Evolutionary conservation across 1,140 invertebrate species (phyloP).

Genomic region (Saccostrea glomerata): DNA sequence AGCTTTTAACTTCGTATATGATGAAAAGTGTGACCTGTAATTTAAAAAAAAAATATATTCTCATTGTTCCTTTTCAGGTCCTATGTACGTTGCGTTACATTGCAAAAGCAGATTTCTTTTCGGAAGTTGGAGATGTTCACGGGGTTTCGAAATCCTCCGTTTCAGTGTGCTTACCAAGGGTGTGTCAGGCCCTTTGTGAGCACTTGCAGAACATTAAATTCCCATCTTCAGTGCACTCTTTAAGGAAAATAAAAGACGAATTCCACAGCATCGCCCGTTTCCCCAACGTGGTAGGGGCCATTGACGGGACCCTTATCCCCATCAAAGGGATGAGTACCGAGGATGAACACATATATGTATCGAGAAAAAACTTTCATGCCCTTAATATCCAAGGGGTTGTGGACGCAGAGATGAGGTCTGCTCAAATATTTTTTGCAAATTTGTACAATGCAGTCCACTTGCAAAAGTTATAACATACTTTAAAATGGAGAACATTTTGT

Average conservation of each 20-base stretch:
- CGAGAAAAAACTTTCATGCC: slow-evolving; percentile 46
- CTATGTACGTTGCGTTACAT: neutral
- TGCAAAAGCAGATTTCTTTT: neutral
- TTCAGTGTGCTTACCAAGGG: neutral
- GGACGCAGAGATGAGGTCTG: neutral
- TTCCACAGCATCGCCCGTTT: slow-evolving; percentile 38
- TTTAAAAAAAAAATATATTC: neutral
- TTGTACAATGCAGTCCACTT: too few relatives aligned
- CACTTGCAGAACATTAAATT: slow-evolving; percentile 7
- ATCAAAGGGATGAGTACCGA: slow-evolving; percentile 13
- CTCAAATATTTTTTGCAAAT: too few relatives aligned
- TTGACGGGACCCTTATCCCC: slow-evolving; percentile 49
- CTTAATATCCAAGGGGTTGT: slow-evolving; percentile 46
- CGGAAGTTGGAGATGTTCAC: neutral
- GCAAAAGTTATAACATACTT: too few relatives aligned
- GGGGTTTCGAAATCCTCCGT: neutral
- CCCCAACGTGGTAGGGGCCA: slow-evolving; percentile 44
- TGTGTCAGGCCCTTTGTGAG: neutral
- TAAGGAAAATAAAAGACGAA: slow-evolving; percentile 22
- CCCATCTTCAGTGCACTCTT: neutral
- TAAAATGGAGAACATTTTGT: too few relatives aligned
- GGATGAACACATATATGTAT: slow-evolving; percentile 27
- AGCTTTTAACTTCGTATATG: too few relatives aligned
- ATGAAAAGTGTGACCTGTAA: too few relatives aligned
- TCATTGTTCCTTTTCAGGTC: neutral